Evolutionary conservation across 2,113 vertebrate genomes (phyloP), one percentile per base, ranked within the genome.

Genomic region (Apodemus speciosus): DNA sequence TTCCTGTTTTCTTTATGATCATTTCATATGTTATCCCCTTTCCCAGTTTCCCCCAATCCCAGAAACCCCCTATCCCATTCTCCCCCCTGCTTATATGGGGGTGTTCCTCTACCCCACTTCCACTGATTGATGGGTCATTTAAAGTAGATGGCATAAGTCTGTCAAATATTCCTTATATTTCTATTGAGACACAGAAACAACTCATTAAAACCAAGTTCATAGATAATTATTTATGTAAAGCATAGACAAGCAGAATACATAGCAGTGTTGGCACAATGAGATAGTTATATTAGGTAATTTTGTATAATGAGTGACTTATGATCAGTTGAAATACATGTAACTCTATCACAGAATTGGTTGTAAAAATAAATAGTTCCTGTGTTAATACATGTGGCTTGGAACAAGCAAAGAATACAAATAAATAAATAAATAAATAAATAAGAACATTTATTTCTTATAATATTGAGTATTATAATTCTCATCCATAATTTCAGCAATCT

Each of bases 191-290:
- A 3, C 2, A 80, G 21, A 86, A 77, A 69, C 4, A 27, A 46
- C 51, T 60, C 46, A 62, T 25, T 35, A 92, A 92, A 76, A 49
- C 10, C 7, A 84, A 21, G 20, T 43, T 58, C 14, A 83, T 14
- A 68, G 58, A 69, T 49, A 60, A 72, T 66, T 92, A 60, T 66
- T 89, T 10, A 93, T 87, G n/a, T 8, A 30, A 93, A 85, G 81
- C 30, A 72, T 58, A 76, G n/a, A 77, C 81, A 16, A 77, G 0
- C 9, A 38, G 13, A 89, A 43, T 84, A 72, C 53, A 43, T 6
- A 89, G 3, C 3, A 58, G 20, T 49, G 9, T 69, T 71, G 20
- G n/a, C 51, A 25, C 4, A 40, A 95, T 3, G 6, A 21, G 30
- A 66, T 21, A 62, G 20, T 6, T 83, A 35, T 40, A 49, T 40